Percentiles rank a stretch among this genome's conserved stretches.
These are phyloP conservation scores for Agrotis exclamationis DNA, from an alignment of 2,888 invertebrate genomes.

Conservation along the genomic window DNA sequence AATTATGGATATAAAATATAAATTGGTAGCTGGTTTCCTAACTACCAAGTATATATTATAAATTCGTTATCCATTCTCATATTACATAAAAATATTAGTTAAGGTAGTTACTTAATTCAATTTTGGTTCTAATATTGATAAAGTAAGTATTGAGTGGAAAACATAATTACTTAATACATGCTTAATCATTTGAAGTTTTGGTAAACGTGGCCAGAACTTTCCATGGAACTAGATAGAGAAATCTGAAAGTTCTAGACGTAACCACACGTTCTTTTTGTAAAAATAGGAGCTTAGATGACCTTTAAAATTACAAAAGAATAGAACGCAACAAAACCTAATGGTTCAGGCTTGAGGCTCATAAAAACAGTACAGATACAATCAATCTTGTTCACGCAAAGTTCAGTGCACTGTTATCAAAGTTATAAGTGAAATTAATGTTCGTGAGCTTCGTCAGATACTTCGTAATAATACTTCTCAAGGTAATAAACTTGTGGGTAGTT, in stretches of 20 bases:
- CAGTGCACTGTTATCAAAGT: conserved; percentile 60
- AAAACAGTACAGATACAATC: conserved; percentile 41
- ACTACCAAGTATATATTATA: background rate
- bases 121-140: too few relatives aligned
- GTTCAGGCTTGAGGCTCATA: conserved; percentile 22
- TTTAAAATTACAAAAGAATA: conserved; percentile 24
- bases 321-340: conserved; percentile 34
- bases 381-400: conserved; percentile 53
- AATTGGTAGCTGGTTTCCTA: background rate
- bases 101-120: too few relatives aligned
- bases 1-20: background rate
- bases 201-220: background rate
- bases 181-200: background rate
- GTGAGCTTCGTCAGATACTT: conserved; percentile 28
- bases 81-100: background rate
- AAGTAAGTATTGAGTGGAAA: background rate
- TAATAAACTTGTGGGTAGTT: conserved; percentile 47
- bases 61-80: background rate
- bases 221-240: background rate
- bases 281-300: background rate
- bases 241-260: background rate
- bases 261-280: background rate
- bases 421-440: conserved; percentile 55
- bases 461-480: conserved; percentile 48
- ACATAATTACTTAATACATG: background rate